phyloP scores from a whole-genome alignment of 2,113 vertebrate genomes.

The Asarcornis scutulata region DNA sequence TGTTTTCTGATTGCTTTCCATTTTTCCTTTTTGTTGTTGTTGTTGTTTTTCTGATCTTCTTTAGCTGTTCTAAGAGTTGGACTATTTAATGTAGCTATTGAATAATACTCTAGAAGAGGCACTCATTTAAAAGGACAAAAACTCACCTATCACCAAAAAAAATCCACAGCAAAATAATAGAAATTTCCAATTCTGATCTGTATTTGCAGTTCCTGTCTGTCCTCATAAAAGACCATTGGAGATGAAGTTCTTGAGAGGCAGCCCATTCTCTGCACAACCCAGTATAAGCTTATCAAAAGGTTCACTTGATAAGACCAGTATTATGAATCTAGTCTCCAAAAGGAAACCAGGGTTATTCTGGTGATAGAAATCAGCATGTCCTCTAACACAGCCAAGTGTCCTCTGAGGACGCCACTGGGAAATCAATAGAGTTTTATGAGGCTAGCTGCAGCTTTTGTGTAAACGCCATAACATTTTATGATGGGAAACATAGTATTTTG shows the following conservation, averaged over 20 bases:
- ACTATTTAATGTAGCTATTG: neutral
- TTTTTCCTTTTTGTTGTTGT: neutral
- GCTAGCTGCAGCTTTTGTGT: conserved; percentile 77
- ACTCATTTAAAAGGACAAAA: neutral
- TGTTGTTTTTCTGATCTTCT: neutral
- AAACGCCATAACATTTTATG: conserved; percentile 83
- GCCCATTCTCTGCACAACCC: neutral
- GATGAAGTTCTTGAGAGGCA: neutral
- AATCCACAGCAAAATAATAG: neutral
- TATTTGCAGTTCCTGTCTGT: neutral
- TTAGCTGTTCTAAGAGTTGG: neutral
- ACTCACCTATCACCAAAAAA: neutral
- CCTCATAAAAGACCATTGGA: neutral
- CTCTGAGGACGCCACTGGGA: conserved; percentile 77
- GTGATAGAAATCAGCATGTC: conserved; percentile 53
- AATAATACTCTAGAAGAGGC: neutral
- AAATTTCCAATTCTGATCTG: neutral
- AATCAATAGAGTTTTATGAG: conserved; percentile 80
- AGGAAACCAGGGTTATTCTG: conserved; percentile 41
- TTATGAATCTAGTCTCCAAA: conserved; percentile 12
- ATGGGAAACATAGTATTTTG: conserved; percentile 78
- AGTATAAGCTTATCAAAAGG: conserved; percentile 1
- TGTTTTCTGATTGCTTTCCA: neutral
- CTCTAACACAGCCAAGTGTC: conserved; percentile 71
- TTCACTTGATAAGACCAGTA: conserved; percentile 3